These are phyloP conservation scores for Oscheius myriophilus DNA, from an alignment of 2,888 invertebrate species.

Conservation along the genomic window DNA sequence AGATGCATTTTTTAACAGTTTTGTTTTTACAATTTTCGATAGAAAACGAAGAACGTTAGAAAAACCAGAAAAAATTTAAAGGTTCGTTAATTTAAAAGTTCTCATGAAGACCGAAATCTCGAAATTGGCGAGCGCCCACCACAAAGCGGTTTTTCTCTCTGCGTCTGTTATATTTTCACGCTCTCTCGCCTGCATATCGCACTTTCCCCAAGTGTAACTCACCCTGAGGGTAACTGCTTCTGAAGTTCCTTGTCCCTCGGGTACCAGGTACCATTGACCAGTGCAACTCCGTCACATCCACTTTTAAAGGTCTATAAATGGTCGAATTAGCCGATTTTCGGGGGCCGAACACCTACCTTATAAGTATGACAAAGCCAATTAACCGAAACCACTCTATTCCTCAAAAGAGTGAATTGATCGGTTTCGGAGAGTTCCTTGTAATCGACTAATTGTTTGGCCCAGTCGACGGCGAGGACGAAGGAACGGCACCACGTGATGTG, in stretches of 20 bases:
- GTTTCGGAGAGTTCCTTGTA: constrained; percentile 50
- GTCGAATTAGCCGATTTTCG: background rate
- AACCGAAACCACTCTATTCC: constrained; percentile 60
- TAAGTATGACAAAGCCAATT: constrained; percentile 64
- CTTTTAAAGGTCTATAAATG: constrained; percentile 26
- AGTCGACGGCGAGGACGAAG: constrained; percentile 59
- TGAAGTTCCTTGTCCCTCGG: constrained; percentile 58
- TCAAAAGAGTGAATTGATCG: constrained; percentile 55
- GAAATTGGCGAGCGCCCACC: too few species aligned
- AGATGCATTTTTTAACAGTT: too few species aligned
- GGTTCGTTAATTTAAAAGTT: too few species aligned
- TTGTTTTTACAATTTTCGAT: too few species aligned
- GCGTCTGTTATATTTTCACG: too few species aligned
- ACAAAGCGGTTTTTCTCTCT: too few species aligned
- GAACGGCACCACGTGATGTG: constrained; percentile 63
- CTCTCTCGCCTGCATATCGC: too few species aligned
- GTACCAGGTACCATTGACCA: constrained; percentile 62
- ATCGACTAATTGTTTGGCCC: constrained; percentile 53
- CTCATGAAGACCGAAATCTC: too few species aligned
- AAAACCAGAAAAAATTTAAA: too few species aligned
- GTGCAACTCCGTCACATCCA: constrained; percentile 59
- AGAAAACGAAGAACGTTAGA: background rate
- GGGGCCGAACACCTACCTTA: too few species aligned
- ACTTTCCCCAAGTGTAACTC: constrained; percentile 12
- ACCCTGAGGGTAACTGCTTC: constrained; percentile 53